Evolutionary conservation across 2,797 vertebrate genomes (phyloP), one percentile per base, ranked within the genome.

Genomic region (Lindbergichthys nudifrons): DNA sequence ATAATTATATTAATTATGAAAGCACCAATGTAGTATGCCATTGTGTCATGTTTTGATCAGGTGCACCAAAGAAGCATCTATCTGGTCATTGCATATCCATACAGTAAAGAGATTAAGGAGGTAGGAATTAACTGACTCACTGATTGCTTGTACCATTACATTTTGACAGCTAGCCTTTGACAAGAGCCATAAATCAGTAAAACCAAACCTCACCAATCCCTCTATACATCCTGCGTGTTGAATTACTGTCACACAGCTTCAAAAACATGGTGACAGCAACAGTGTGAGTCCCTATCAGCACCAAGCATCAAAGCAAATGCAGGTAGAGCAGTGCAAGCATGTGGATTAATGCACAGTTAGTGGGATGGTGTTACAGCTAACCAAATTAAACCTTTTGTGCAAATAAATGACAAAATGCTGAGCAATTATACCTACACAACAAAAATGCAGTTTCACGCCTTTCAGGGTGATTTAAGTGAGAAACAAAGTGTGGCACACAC

Each of bases 21-120:
- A 56, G 21, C 2, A 42, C 3, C 48, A 18, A 51, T 32, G 14
- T 56, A 7, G 11, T 21, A 19, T 53, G 15, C 3, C 16, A 50
- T 0, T 58, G 15, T 68, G 10, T 43, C 15, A 0, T 65, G 13
- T 57, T 65, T 32, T 65, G 36, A 48, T 59, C 5, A n/a, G 3
- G 1, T 63, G 26, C n/a, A 54, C 53, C 60, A 69, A 15, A 46
- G 56, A 36, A 64, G 18, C 50, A 46, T 63, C 41, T 73, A 77
- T 92, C 83, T 87, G 89, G 87, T 88, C 92, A 91, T 78, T 75
- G 64, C 82, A 79, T 84, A 91, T 93, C 64, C 90, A 89, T 87
- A 84, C 79, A 53, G 58, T 70, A 51, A 77, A 80, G 81, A 36
- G 74, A 82, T 84, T 57, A 72, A 82, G 72, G 69, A 88, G 59